These are phyloP conservation scores for Hippocampus kuda DNA, from an alignment of 2,797 vertebrate genomes.

Conservation along the genomic window DNA sequence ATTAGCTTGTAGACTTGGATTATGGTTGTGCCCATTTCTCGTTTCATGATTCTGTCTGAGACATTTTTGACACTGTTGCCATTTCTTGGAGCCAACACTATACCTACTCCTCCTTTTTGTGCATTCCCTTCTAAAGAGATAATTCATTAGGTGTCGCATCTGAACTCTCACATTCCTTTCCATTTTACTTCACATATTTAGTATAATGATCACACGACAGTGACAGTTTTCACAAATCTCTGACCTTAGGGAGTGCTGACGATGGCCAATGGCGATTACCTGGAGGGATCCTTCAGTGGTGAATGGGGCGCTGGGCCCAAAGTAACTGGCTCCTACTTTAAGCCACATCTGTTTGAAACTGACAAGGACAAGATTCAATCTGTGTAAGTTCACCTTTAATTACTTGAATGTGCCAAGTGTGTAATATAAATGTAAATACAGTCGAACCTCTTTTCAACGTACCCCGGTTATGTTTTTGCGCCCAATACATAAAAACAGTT, in stretches of 20 bases:
- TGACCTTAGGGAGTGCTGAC: constrained; percentile 77
- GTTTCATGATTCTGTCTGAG: neutral
- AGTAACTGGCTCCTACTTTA: constrained; percentile 88
- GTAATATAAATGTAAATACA: too few relatives aligned
- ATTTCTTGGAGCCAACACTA: too few relatives aligned
- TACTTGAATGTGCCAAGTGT: neutral
- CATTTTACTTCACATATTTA: neutral
- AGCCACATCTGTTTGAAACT: constrained; percentile 81
- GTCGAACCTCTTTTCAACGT: too few relatives aligned
- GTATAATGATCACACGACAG: neutral
- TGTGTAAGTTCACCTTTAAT: constrained; percentile 47
- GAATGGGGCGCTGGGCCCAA: constrained; percentile 95
- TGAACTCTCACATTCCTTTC: neutral
- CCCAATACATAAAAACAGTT: too few relatives aligned
- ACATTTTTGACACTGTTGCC: neutral
- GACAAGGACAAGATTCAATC: constrained; percentile 74
- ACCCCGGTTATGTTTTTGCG: too few relatives aligned
- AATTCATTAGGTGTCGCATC: neutral
- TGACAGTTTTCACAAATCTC: neutral
- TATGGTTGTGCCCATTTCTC: neutral
- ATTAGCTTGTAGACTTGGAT: neutral
- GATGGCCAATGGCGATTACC: constrained; percentile 88
- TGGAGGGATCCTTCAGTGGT: constrained; percentile 88
- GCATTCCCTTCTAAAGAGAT: neutral
- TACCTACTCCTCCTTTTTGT: neutral